Evolutionary conservation across 2,888 invertebrate genomes (phyloP).

Genomic region (Brenthis daphne): DNA sequence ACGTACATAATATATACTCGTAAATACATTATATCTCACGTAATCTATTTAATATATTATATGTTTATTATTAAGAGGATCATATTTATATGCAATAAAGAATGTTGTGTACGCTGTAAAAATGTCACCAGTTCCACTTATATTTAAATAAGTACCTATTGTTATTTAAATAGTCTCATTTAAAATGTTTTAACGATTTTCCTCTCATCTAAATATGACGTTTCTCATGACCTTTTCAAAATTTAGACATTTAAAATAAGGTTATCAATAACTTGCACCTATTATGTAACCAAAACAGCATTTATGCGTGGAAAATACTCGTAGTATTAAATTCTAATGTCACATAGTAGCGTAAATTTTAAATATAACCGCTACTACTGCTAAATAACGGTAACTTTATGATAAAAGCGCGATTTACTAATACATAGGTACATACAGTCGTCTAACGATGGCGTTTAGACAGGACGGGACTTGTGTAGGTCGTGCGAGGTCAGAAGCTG

Average conservation of each 20-base stretch:
- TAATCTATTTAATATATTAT: background rate
- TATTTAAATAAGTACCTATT: conserved; percentile 18
- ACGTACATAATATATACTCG: conserved; percentile 39
- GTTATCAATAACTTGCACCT: no score
- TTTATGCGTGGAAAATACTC: no score
- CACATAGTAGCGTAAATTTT: no score
- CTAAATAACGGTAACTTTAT: no score
- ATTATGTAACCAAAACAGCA: no score
- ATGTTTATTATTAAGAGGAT: background rate
- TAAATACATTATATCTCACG: background rate
- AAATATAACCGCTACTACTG: no score
- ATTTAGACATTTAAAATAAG: background rate
- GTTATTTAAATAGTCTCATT: conserved; percentile 2
- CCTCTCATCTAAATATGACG: background rate
- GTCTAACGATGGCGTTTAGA: no score
- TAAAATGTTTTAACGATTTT: conserved; percentile 4
- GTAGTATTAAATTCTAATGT: no score
- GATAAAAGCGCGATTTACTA: no score
- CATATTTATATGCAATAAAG: background rate
- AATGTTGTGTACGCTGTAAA: conserved; percentile 14
- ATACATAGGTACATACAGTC: no score
- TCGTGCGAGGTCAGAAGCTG: no score
- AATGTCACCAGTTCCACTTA: conserved; percentile 7
- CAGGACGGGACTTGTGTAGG: no score
- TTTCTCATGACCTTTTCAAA: conserved; percentile 1